phyloP scores from a whole-genome alignment of 2,888 invertebrate species.

The Thereva nobilitata region DNA sequence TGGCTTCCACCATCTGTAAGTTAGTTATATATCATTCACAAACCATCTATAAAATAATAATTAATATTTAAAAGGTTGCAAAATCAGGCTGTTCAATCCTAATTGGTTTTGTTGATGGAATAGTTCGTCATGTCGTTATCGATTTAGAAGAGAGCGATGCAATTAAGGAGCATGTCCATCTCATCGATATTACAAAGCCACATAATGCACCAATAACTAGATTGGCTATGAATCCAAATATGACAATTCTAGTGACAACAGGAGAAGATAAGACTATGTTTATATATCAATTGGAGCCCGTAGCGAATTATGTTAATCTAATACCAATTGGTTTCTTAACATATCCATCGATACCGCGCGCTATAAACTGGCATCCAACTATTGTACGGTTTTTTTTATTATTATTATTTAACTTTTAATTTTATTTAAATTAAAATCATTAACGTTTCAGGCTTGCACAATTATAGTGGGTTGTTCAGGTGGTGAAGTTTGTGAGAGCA shows the following conservation, averaged over 20 bases:
- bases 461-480: conserved; percentile 62
- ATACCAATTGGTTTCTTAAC: conserved; percentile 70
- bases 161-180: conserved; percentile 43
- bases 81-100: conserved; percentile 67
- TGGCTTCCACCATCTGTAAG: conserved; percentile 74
- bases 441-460: conserved; percentile 44
- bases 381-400: neutral
- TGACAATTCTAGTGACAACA: conserved; percentile 67
- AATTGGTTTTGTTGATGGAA: conserved; percentile 73
- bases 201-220: conserved; percentile 67
- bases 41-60: neutral
- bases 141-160: conserved; percentile 44
- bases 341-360: conserved; percentile 63
- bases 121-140: conserved; percentile 63
- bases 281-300: conserved; percentile 61
- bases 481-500: conserved; percentile 63
- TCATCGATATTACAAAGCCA: conserved; percentile 65
- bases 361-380: neutral
- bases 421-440: no score
- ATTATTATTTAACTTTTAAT: neutral
- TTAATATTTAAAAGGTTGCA: conserved; percentile 61
- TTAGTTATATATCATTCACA: neutral
- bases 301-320: conserved; percentile 57
- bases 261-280: conserved; percentile 73
- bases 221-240: conserved; percentile 64